phyloP scores from a whole-genome alignment of 2,888 invertebrate species.

The Drosophila anomalata region DNA sequence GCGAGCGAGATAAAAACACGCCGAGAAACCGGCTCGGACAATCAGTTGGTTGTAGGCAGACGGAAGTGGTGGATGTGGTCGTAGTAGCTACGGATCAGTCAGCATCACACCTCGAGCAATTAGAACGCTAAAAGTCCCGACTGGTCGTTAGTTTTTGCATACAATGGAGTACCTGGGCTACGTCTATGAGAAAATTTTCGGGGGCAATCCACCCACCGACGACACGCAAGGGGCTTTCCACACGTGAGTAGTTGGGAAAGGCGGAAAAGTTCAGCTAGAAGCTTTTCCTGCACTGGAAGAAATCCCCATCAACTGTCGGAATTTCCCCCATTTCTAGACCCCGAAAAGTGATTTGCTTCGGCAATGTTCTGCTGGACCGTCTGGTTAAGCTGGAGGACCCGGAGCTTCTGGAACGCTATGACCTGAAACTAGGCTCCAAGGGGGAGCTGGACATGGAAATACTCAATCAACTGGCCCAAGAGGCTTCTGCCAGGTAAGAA shows the following conservation, averaged over 20 bases:
- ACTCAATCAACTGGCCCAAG: constrained; percentile 67
- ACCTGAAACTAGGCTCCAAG: constrained; percentile 74
- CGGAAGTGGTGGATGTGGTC: constrained; percentile 49
- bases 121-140: constrained; percentile 32
- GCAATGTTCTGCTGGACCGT: constrained; percentile 82
- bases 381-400: constrained; percentile 71
- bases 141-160: constrained; percentile 38
- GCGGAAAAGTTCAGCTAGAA: background rate
- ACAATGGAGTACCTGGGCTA: constrained; percentile 75
- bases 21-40: constrained; percentile 59
- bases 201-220: constrained; percentile 29
- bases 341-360: constrained; percentile 82
- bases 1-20: constrained; percentile 48
- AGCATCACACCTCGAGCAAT: constrained; percentile 22
- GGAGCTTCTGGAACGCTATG: constrained; percentile 75
- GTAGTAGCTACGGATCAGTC: background rate
- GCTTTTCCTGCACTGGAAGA: constrained; percentile 23
- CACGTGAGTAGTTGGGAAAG: constrained; percentile 54
- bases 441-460: constrained; percentile 79
- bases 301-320: background rate
- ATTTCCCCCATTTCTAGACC: constrained; percentile 50
- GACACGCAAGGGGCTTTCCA: constrained; percentile 39
- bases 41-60: constrained; percentile 59
- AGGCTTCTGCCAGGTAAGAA: constrained; percentile 64
- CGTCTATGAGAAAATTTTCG: constrained; percentile 66